Evolutionary conservation across 2,888 invertebrate species (phyloP).

Genomic region (Scaptomyza tumidula): DNA sequence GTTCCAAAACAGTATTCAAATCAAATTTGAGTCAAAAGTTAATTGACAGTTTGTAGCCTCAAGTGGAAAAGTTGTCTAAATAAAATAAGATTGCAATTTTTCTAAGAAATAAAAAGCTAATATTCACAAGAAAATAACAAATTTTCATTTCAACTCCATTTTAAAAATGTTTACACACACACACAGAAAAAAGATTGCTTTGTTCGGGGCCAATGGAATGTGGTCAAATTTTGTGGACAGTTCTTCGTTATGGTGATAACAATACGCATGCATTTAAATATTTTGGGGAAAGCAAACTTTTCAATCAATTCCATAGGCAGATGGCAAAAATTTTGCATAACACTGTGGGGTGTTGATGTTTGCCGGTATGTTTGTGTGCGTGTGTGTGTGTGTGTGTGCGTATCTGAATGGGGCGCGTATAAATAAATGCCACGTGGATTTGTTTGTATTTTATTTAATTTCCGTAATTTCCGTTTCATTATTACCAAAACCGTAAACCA

Average conservation of each 20-base stretch:
- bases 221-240: constrained; percentile 32
- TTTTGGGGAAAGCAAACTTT: constrained; percentile 30
- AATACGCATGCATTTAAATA: constrained; percentile 21
- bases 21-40: not conserved
- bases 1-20: not conserved
- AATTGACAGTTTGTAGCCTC: not conserved
- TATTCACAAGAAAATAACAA: too few species aligned
- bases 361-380: not conserved
- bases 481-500: constrained; percentile 69
- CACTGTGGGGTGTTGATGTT: not conserved
- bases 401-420: constrained; percentile 34
- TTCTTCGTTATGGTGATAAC: constrained; percentile 22
- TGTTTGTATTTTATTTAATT: constrained; percentile 81
- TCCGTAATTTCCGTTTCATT: constrained; percentile 81
- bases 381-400: constrained; percentile 15
- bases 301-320: constrained; percentile 48
- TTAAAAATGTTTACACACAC: not conserved
- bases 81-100: not conserved
- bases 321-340: constrained; percentile 13
- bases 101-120: too few species aligned
- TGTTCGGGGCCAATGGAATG: constrained; percentile 5
- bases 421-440: constrained; percentile 76
- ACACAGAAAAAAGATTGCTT: constrained; percentile 1
- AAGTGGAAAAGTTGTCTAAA: constrained; percentile 1
- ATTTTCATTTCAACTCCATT: not conserved